Percentiles rank a stretch among this genome's conserved stretches.
phyloP scores from a whole-genome alignment of 2,888 invertebrate species.

The Leptopterna dolabrata region DNA sequence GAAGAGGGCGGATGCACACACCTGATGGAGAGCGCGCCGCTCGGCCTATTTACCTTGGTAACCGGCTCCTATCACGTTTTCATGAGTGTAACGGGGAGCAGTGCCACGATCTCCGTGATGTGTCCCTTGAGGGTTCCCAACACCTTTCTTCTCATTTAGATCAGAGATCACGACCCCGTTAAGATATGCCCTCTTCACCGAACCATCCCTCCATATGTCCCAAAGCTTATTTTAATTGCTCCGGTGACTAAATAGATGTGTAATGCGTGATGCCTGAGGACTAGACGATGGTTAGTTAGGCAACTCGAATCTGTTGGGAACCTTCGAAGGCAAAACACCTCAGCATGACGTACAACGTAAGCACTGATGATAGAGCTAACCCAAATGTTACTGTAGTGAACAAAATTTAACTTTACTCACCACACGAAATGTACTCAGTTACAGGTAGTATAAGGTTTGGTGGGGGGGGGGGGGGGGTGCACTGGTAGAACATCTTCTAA shows the following conservation, averaged over 20 bases:
- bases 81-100: conserved; percentile 51
- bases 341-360: no score
- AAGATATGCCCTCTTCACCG: not conserved
- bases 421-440: no score
- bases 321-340: no score
- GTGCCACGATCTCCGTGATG: conserved; percentile 54
- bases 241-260: not conserved
- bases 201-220: not conserved
- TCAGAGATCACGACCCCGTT: conserved; percentile 47
- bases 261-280: not conserved
- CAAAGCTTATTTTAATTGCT: not conserved
- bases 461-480: no score
- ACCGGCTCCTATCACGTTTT: conserved; percentile 48
- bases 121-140: conserved; percentile 38
- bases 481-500: no score
- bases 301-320: no score
- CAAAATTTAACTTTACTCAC: no score
- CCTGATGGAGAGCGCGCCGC: conserved; percentile 27
- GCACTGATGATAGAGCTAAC: no score
- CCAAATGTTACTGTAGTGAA: no score
- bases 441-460: no score
- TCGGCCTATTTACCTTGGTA: conserved; percentile 41
- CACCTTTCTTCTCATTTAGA: conserved; percentile 54
- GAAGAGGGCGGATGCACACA: conserved; percentile 26
- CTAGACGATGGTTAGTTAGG: no score